These are phyloP conservation scores for Falco naumanni DNA, from an alignment of 2,797 vertebrate genomes.

Conservation along the genomic window DNA sequence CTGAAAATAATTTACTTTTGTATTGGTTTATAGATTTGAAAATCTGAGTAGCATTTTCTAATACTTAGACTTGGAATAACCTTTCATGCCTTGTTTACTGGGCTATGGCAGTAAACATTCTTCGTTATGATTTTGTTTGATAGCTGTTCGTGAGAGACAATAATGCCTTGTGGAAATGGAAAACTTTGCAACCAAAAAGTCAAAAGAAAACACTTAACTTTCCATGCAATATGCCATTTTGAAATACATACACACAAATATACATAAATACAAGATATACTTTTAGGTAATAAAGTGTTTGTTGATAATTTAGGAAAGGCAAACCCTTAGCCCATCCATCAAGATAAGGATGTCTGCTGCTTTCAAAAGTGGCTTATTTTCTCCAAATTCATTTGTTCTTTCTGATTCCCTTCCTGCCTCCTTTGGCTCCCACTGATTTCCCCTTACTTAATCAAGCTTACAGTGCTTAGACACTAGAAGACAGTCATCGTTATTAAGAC, in stretches of 20 bases:
- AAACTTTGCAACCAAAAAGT: neutral
- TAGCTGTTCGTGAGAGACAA: neutral
- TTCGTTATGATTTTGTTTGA: neutral
- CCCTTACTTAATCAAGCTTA: conserved; percentile 1
- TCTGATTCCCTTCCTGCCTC: neutral
- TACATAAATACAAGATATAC: neutral
- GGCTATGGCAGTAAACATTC: neutral
- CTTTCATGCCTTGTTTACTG: neutral
- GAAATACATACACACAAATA: neutral
- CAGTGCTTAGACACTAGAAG: neutral
- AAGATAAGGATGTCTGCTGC: neutral
- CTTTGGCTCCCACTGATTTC: neutral
- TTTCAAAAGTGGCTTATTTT: neutral
- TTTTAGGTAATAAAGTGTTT: neutral
- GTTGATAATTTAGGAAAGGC: neutral
- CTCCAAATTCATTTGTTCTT: neutral
- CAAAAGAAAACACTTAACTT: neutral
- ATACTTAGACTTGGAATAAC: neutral
- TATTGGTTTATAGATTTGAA: neutral
- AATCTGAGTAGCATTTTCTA: neutral
- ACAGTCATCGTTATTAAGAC: neutral
- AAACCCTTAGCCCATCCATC: neutral
- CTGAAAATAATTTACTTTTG: neutral
- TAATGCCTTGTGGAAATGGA: neutral
- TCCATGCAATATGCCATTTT: neutral